Evolutionary conservation across 30 jellyfish, hydroid and myxozoan genomes (phyloP), one percentile per base, ranked within the genome.

Genomic region (Sanderia malayensis): DNA sequence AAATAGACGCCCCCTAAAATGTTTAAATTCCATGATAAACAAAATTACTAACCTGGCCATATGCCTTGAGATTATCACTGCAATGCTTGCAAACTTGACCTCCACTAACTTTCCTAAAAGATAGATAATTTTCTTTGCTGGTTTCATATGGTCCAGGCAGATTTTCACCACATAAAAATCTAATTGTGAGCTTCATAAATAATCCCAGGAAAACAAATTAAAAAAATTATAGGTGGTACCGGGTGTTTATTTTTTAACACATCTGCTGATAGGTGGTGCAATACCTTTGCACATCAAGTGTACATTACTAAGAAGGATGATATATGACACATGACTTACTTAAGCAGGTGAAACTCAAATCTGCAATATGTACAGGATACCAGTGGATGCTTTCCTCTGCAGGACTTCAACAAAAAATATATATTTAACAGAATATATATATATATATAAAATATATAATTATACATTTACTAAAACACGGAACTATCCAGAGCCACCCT

Each of bases 361-460:
- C 88, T 74, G 88, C 97, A 88, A 45, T 72, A 82, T 19, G 84
- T 6, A 30, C 97, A 88, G 10, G 87, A 61, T 8, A 82, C 92
- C 46, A 74, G 68, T 4, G 97, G 97, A 45, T 81, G 86, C 57
- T 66, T 88, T 57, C 47, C 71, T 57, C 94, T 76, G 73, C 95
- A 88, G 24, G 33, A 47, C 94, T 88, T 21, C 46, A 80, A 74
- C 23, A 60, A 24, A 59, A 26, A 2, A 45, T 31, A 21, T 6
- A 74, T 17, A 28, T 15, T 9, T 19, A 66, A 20, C 17, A 10
- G 8, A 2, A 26, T 15, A 22, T 59, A 10, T 55, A 44, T 8
- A 21, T 67, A 8, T 15, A 6, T n/a, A 24, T 3, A 24, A 44
- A 30, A 30, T 25, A 2, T 21, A 13, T 11, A 18, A n/a, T n/a